Conservation (phyloP, 2,113 vertebrate species). For the Xiphophorus maculatus region DNA sequence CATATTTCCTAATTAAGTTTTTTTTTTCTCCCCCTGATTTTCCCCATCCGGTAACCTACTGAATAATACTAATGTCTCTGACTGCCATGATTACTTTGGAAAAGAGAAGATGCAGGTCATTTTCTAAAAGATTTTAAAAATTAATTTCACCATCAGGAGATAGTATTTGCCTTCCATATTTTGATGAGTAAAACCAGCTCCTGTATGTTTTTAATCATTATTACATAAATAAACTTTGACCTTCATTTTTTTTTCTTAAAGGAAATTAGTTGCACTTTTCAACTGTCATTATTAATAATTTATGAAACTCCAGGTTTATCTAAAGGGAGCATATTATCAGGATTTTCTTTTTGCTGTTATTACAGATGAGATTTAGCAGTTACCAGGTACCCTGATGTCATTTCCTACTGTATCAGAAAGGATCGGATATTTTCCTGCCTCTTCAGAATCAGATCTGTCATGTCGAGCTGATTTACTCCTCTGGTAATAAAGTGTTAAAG, state of each 20-base stretch:
- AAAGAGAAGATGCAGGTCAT: conserved; percentile 21
- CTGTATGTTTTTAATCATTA: background rate
- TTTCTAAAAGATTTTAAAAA: conserved; percentile 19
- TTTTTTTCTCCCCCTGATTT: background rate
- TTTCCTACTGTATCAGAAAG: no score
- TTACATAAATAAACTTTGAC: background rate
- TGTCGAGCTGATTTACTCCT: background rate
- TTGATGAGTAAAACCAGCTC: background rate
- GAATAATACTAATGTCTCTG: conserved; percentile 9
- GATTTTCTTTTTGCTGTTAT: no score
- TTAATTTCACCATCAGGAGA: background rate
- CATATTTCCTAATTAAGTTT: conserved; percentile 8
- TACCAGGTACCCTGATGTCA: no score
- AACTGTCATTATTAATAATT: background rate
- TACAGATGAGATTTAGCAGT: no score
- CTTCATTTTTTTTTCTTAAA: background rate
- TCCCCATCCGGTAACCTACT: background rate
- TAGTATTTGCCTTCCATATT: conserved; percentile 6
- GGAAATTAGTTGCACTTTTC: background rate
- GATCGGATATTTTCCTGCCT: background rate
- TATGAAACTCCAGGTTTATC: no score
- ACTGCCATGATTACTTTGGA: conserved; percentile 34
- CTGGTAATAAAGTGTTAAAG: background rate
- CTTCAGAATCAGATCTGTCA: background rate
- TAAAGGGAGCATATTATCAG: no score